Conservation (phyloP, 2,888 invertebrate genomes). For the Bimastos eiseni region DNA sequence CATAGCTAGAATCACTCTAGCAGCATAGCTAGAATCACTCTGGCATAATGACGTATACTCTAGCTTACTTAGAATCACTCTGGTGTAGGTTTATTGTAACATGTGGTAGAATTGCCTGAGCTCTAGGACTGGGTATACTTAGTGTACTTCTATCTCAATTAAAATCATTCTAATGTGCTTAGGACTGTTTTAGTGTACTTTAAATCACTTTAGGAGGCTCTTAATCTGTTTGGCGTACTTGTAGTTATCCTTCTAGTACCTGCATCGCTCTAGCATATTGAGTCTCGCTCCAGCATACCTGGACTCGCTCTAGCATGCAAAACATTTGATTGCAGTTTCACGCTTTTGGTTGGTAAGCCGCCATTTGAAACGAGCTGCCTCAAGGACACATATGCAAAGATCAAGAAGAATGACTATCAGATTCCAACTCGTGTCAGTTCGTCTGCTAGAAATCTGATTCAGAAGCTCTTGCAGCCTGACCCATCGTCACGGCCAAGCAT, state of each 20-base stretch:
- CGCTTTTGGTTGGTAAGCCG: slow-evolving; percentile 93
- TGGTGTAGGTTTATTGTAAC: background rate
- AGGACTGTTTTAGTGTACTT: background rate
- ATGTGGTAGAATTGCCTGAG: no score
- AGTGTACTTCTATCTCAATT: background rate
- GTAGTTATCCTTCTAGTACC: no score
- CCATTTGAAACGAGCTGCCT: slow-evolving; percentile 95
- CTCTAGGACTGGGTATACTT: background rate
- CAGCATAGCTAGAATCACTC: background rate
- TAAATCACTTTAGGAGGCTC: background rate
- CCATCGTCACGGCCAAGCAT: slow-evolving; percentile 64
- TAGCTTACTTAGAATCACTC: background rate
- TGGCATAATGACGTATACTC: background rate
- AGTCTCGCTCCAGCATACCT: background rate
- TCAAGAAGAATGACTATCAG: slow-evolving; percentile 90
- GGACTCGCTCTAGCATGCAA: background rate
- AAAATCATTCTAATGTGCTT: background rate
- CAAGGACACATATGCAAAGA: slow-evolving; percentile 91
- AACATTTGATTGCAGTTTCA: slow-evolving; percentile 68
- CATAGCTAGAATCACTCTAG: background rate
- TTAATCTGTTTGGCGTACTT: no score
- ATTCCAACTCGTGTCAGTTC: slow-evolving; percentile 64
- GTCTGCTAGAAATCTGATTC: slow-evolving; percentile 61
- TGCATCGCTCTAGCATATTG: no score
- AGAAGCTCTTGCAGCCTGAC: slow-evolving; percentile 63